Conservation (phyloP, 2,113 vertebrate species). For the Carollia perspicillata region DNA sequence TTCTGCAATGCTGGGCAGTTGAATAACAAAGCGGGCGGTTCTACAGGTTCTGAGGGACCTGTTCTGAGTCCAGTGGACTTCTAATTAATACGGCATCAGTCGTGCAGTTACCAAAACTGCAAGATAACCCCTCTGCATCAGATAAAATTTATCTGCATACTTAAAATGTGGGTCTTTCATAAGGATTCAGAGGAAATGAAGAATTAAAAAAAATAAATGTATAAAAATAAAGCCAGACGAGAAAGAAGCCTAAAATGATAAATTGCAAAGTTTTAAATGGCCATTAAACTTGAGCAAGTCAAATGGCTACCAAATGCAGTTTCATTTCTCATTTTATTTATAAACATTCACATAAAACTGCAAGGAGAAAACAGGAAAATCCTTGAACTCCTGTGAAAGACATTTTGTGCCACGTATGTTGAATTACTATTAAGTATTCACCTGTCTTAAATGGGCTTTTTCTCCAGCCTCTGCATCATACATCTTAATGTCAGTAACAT, state of each 20-base stretch:
- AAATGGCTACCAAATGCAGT: slow-evolving; percentile 75
- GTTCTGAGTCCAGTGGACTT: neutral
- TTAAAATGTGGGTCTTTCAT: slow-evolving; percentile 48
- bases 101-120: neutral
- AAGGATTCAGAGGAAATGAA: slow-evolving; percentile 46
- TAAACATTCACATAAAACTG: slow-evolving; percentile 73
- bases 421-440: slow-evolving; percentile 79
- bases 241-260: slow-evolving; percentile 71
- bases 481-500: slow-evolving; percentile 80
- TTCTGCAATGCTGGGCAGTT: neutral
- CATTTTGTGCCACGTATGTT: slow-evolving; percentile 69
- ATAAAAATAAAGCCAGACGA: slow-evolving; percentile 55
- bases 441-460: slow-evolving; percentile 75
- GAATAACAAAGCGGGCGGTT: neutral
- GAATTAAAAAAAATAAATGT: slow-evolving; percentile 44
- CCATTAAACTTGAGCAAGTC: slow-evolving; percentile 74
- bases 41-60: neutral
- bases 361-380: slow-evolving; percentile 67
- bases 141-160: slow-evolving; percentile 56
- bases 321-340: slow-evolving; percentile 79
- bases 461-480: slow-evolving; percentile 72
- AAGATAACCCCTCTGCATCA: slow-evolving; percentile 35
- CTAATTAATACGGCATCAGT: neutral
- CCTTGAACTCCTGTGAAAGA: slow-evolving; percentile 74
- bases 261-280: slow-evolving; percentile 74